Percentiles rank a stretch among this genome's conserved stretches.
Evolutionary conservation across 2,888 invertebrate species (phyloP).

Genomic region (Sarcophaga subvicina): DNA sequence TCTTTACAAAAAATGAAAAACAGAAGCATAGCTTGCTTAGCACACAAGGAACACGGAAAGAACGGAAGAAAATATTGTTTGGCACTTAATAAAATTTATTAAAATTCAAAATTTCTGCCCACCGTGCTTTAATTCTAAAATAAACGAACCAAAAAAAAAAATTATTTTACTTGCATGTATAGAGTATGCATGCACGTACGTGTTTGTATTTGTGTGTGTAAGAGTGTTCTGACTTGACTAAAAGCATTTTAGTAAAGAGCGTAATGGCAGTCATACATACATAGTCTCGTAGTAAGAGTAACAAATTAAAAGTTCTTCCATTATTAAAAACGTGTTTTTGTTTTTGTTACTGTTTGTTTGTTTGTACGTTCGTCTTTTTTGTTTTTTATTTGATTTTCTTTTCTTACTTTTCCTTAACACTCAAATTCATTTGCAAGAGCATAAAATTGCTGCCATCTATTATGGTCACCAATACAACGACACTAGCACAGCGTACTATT

Average conservation of each 20-base stretch:
- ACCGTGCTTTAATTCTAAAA: not conserved
- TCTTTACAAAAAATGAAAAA: too few species aligned
- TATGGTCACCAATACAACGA: constrained; percentile 1
- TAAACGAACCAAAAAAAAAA: constrained; percentile 43
- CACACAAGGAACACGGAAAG: too few species aligned
- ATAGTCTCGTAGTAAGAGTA: constrained; percentile 30
- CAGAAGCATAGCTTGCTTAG: too few species aligned
- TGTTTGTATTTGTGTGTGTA: not conserved
- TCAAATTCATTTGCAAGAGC: not conserved
- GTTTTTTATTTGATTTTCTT: too few species aligned
- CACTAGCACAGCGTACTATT: not conserved
- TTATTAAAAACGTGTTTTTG: constrained; percentile 56
- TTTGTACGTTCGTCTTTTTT: not conserved
- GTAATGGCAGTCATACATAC: not conserved
- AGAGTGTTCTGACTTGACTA: not conserved
- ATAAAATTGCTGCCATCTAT: constrained; percentile 29
- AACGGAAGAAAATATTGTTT: too few species aligned
- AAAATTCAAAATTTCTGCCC: not conserved
- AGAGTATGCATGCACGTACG: too few species aligned
- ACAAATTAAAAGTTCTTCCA: constrained; percentile 59
- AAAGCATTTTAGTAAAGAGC: constrained; percentile 27
- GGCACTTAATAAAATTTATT: too few species aligned
- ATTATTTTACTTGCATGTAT: constrained; percentile 40
- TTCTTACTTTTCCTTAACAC: too few species aligned
- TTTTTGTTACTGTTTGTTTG: constrained; percentile 4